Percentiles rank a stretch among this genome's conserved stretches.
These are phyloP conservation scores for Cosmia trapezina DNA, from an alignment of 2,888 invertebrate species.

Conservation along the genomic window DNA sequence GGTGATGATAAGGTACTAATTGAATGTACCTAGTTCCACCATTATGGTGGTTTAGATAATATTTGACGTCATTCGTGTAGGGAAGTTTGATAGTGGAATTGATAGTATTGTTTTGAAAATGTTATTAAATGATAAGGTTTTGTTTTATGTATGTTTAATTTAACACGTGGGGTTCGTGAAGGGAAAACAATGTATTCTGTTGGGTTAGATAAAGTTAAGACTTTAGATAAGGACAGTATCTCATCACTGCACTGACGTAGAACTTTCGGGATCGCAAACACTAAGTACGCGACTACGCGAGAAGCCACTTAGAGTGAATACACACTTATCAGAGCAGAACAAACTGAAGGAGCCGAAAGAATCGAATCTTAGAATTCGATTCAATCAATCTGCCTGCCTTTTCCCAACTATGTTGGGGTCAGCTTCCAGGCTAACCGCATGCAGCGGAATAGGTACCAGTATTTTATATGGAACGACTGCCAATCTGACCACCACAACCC, in stretches of 20 bases:
- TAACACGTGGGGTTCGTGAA: constrained; percentile 11
- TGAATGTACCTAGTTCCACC: constrained; percentile 55
- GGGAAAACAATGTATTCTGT: background rate
- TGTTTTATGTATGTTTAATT: constrained; percentile 4
- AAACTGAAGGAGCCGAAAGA: too few relatives aligned
- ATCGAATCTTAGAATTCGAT: too few relatives aligned
- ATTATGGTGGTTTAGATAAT: constrained; percentile 50
- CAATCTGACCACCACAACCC: too few relatives aligned
- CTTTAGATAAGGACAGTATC: background rate
- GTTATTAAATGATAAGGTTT: constrained; percentile 32
- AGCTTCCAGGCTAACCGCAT: too few relatives aligned
- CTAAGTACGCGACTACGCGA: background rate
- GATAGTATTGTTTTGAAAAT: constrained; percentile 54
- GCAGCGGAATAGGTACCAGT: too few relatives aligned
- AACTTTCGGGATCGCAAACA: background rate
- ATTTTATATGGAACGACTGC: too few relatives aligned
- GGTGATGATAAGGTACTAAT: constrained; percentile 62
- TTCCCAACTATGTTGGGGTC: too few relatives aligned
- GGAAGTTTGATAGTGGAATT: constrained; percentile 47
- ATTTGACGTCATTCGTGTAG: constrained; percentile 57
- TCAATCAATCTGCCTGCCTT: too few relatives aligned
- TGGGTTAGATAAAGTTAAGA: background rate
- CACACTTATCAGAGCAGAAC: too few relatives aligned
- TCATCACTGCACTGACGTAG: background rate
- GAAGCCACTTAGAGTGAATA: background rate